These are phyloP conservation scores for Threskiornis aethiopicus DNA, from an alignment of 2,797 vertebrate species.

Conservation along the genomic window DNA sequence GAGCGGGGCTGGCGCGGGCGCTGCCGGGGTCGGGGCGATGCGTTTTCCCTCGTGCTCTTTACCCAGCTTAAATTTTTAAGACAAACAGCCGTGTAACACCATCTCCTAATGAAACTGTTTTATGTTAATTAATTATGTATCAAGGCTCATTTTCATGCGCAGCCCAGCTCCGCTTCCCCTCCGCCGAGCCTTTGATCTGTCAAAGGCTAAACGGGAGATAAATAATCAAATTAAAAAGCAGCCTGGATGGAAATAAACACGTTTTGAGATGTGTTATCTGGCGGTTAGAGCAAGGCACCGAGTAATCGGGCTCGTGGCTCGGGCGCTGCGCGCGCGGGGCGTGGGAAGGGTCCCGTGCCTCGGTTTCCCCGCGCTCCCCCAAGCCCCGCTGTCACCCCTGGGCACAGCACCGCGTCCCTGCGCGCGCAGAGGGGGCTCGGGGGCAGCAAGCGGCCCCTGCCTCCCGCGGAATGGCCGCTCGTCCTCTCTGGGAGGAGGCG, in stretches of 20 bases:
- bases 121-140: constrained; percentile 77
- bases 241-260: constrained; percentile 48
- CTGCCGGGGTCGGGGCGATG: rapidly evolving
- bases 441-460: background rate
- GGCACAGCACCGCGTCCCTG: rapidly evolving
- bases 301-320: rapidly evolving
- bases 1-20: background rate
- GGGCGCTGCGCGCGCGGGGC: rapidly evolving
- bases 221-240: constrained; percentile 62
- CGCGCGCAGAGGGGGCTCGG: rapidly evolving
- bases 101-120: constrained; percentile 76
- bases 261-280: background rate
- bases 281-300: rapidly evolving
- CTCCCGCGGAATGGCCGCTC: rapidly evolving
- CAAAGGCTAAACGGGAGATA: constrained; percentile 64
- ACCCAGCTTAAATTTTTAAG: constrained; percentile 29
- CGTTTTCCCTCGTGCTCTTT: background rate
- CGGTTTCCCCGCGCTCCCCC: rapidly evolving
- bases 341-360: background rate
- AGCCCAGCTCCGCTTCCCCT: constrained; percentile 17
- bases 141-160: constrained; percentile 68
- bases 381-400: too few species aligned
- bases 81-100: constrained; percentile 50
- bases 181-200: constrained; percentile 47
- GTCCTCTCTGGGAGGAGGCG: background rate